phyloP scores from a whole-genome alignment of 2,113 vertebrate genomes.

The Sisor rabdophorus region DNA sequence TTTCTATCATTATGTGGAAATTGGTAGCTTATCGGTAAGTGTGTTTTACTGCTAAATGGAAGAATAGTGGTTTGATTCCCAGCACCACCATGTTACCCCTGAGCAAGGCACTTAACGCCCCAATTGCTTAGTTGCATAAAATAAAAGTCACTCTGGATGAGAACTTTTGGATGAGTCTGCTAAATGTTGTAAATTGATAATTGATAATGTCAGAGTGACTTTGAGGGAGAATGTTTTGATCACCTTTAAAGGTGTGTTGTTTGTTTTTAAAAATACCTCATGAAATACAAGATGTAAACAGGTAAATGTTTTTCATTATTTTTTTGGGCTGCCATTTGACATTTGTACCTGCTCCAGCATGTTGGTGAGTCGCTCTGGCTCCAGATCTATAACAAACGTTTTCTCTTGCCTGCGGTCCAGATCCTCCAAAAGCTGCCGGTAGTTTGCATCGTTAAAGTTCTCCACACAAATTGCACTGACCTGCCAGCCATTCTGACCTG shows the following conservation, averaged over 20 bases:
- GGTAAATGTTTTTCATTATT: not conserved
- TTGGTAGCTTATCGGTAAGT: too few relatives aligned
- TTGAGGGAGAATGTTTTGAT: not conserved
- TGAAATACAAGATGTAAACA: not conserved
- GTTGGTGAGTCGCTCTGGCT: slow-evolving; percentile 94
- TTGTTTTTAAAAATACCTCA: not conserved
- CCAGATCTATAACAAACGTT: slow-evolving; percentile 97
- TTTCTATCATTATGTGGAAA: too few relatives aligned
- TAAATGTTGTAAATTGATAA: too few relatives aligned
- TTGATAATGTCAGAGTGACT: not conserved
- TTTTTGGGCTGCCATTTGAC: not conserved
- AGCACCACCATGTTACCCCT: too few relatives aligned
- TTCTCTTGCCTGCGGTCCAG: slow-evolving; percentile 96
- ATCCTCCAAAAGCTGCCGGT: slow-evolving; percentile 92
- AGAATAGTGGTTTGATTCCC: too few relatives aligned
- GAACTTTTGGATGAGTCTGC: too few relatives aligned
- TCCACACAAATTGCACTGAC: slow-evolving; percentile 98
- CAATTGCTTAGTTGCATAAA: too few relatives aligned
- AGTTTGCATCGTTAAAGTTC: slow-evolving; percentile 96
- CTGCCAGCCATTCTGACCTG: slow-evolving; percentile 97
- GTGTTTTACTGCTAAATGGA: too few relatives aligned
- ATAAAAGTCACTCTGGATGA: too few relatives aligned
- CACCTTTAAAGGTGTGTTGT: not conserved
- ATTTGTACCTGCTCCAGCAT: slow-evolving; percentile 98
- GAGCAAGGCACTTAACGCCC: too few relatives aligned